phyloP scores from a whole-genome alignment of 2,888 invertebrate genomes.

The Sarcophaga carnaria region DNA sequence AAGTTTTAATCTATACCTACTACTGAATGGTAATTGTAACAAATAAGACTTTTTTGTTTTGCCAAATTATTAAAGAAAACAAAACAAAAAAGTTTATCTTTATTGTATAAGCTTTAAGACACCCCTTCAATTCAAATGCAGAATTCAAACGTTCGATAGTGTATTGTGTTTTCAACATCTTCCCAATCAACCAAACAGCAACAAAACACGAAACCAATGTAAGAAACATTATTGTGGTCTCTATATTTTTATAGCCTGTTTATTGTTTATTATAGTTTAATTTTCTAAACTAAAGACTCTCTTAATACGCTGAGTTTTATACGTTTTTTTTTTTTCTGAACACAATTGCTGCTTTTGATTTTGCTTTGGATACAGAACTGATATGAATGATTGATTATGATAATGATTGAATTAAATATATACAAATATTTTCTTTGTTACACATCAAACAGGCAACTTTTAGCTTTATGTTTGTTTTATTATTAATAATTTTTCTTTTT shows the following conservation, averaged over 20 bases:
- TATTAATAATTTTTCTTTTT: constrained; percentile 37
- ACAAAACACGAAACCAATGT: constrained; percentile 1
- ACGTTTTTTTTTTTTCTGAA: constrained; percentile 31
- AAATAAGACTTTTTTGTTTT: constrained; percentile 35
- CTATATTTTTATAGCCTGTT: constrained; percentile 1
- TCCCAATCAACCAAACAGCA: not conserved
- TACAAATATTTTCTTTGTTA: constrained; percentile 44
- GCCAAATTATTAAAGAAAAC: constrained; percentile 44
- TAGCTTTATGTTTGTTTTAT: constrained; percentile 62
- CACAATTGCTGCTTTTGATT: constrained; percentile 54
- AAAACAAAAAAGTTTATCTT: constrained; percentile 16
- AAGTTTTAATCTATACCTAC: constrained; percentile 57
- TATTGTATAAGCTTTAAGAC: constrained; percentile 63
- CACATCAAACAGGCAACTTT: constrained; percentile 51
- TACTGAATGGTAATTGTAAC: constrained; percentile 37
- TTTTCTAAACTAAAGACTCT: constrained; percentile 32
- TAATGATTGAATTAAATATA: constrained; percentile 31
- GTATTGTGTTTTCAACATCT: constrained; percentile 29
- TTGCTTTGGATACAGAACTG: constrained; percentile 62
- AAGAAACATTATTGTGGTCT: not conserved
- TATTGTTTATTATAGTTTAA: constrained; percentile 44
- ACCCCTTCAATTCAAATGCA: constrained; percentile 46
- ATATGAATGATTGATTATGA: constrained; percentile 53
- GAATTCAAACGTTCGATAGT: not conserved
- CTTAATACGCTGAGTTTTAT: not conserved